Base-by-base conservation (phyloP, 2,797 vertebrate species). In the Gallinago solitaria region DNA sequence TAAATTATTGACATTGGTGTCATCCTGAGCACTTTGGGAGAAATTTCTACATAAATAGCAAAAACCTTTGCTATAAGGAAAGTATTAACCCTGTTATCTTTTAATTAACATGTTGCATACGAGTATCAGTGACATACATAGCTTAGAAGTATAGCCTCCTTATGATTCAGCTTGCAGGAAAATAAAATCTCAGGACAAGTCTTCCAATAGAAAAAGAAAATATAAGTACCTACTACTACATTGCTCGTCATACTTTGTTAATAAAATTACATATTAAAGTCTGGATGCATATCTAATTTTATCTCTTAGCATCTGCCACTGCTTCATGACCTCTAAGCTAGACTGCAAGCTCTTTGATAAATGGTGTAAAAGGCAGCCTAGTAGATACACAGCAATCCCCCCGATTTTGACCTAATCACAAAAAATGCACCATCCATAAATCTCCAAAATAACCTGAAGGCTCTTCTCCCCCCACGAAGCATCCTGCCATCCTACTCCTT, bases 71-170 rank as follows among this genome's bases (percentile, higher is more conserved):
- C 53, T 84, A 39, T 3, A 1, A 84, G 45, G 27, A 77, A 8
- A 83, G 33, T 24, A 65, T 56, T 45, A 76, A 81, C 32, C 14
- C 39, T 83, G 68, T 39, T 83, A 57, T 33, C 21, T 79, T 80
- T 61, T 20, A 30, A 73, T 89, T 70, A 60, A 35, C 69, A 13
- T 70, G 21, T 20, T 70, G 28, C 35, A 83, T 6, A 9, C 12
- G n/a, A 70, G 16, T 50, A 67, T 83, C 50, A 87, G 20, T 35
- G 21, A 59, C 30, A 64, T 0, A 6, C 41, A 15, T 9, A 84
- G n/a, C 80, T 82, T 56, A 71, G 68, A 89, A 93, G 50, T 25
- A 63, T 2, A 80, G 39, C 30, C 81, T 87, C 94, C 92, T 97
- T 90, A 51, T 39, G 53, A 45, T 70, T 79, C 39, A 91, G n/a